Evolutionary conservation across 2,888 invertebrate genomes (phyloP).

Genomic region (Eurytoma adleriae): DNA sequence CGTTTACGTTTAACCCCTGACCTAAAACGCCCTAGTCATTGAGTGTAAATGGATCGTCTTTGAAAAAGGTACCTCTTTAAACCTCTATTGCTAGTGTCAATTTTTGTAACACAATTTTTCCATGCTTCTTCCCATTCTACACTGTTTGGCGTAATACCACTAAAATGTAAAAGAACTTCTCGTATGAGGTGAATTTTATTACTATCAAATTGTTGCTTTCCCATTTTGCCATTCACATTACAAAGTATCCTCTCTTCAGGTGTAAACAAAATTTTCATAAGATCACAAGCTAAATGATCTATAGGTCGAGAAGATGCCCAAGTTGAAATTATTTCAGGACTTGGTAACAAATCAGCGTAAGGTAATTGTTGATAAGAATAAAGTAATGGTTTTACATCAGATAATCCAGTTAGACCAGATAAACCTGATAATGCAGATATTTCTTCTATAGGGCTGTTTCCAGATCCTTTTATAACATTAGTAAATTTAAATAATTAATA

Average conservation of each 20-base stretch:
- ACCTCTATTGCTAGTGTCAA: constrained; percentile 76
- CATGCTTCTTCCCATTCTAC: constrained; percentile 76
- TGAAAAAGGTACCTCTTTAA: constrained; percentile 76
- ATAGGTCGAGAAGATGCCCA: constrained; percentile 76
- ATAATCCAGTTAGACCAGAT: constrained; percentile 69
- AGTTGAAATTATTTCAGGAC: constrained; percentile 74
- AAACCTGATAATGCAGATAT: constrained; percentile 71
- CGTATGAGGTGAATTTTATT: constrained; percentile 75
- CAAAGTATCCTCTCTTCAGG: constrained; percentile 76
- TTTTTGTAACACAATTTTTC: constrained; percentile 77
- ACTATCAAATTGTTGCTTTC: constrained; percentile 76
- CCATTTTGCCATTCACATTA: constrained; percentile 77
- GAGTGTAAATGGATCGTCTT: constrained; percentile 71
- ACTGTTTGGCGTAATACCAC: constrained; percentile 72
- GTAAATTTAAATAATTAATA: neutral
- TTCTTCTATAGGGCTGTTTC: constrained; percentile 71
- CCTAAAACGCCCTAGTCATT: constrained; percentile 74
- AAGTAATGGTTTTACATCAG: constrained; percentile 70
- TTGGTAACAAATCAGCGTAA: constrained; percentile 75
- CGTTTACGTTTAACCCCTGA: constrained; percentile 72
- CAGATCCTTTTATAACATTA: constrained; percentile 65
- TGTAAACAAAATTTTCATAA: constrained; percentile 76
- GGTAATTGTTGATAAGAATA: constrained; percentile 76
- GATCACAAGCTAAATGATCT: constrained; percentile 76
- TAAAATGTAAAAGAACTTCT: constrained; percentile 75